Evolutionary conservation across 2,888 invertebrate genomes (phyloP).

Genomic region (Syritta pipiens): DNA sequence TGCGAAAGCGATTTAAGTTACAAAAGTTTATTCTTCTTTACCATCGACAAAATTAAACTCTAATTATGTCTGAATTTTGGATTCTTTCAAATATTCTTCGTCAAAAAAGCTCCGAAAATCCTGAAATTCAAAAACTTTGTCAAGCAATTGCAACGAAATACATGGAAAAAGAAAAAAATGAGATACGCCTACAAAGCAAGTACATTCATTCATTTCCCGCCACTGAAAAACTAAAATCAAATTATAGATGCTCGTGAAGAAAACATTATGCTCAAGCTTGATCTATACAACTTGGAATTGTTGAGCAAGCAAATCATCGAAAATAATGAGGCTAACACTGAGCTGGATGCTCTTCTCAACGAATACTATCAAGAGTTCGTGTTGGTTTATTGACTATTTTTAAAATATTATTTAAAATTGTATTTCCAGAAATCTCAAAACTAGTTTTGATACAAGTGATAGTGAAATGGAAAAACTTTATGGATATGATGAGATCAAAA

Average conservation of each 20-base stretch:
- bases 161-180: constrained; percentile 21
- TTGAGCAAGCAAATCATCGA: neutral
- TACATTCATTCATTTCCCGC: neutral
- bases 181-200: constrained; percentile 31
- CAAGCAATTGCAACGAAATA: constrained; percentile 22
- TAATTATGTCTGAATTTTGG: constrained; percentile 39
- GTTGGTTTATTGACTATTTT: neutral
- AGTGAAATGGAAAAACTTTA: constrained; percentile 40
- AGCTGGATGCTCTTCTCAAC: constrained; percentile 20
- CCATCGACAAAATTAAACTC: no score
- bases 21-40: no score
- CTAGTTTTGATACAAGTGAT: constrained; percentile 25
- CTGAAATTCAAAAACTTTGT: constrained; percentile 10
- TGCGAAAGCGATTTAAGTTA: no score
- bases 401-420: neutral
- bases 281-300: constrained; percentile 16
- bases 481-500: constrained; percentile 37
- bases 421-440: constrained; percentile 23
- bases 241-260: constrained; percentile 38
- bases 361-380: constrained; percentile 49
- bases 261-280: constrained; percentile 27
- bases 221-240: neutral
- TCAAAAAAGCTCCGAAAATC: constrained; percentile 31
- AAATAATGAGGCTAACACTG: constrained; percentile 5
- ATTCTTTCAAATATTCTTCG: constrained; percentile 24